Evolutionary conservation across 2,888 invertebrate species (phyloP).

Genomic region (Clusia tigrina): DNA sequence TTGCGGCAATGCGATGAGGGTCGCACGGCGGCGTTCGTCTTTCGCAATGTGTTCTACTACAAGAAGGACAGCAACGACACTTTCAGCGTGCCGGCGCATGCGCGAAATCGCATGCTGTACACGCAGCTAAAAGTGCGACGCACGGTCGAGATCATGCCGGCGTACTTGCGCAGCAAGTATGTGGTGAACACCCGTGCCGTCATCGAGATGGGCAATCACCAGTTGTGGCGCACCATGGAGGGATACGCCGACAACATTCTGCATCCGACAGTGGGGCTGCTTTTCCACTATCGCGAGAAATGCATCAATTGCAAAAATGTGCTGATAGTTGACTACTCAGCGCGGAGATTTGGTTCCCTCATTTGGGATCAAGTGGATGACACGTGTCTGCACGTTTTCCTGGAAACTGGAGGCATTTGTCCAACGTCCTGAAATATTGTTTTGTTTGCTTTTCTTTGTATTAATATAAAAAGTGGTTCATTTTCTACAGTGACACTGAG

Average conservation of each 20-base stretch:
- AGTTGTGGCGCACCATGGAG: slow-evolving; percentile 67
- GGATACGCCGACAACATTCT: slow-evolving; percentile 54
- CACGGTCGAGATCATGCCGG: slow-evolving; percentile 59
- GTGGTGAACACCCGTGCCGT: slow-evolving; percentile 82
- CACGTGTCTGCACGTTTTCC: slow-evolving; percentile 54
- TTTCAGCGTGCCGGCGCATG: slow-evolving; percentile 50
- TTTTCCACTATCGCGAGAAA: slow-evolving; percentile 61
- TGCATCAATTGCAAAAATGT: slow-evolving; percentile 55
- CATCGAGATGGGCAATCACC: slow-evolving; percentile 89
- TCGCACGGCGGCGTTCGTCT: slow-evolving; percentile 62
- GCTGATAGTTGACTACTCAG: slow-evolving; percentile 55
- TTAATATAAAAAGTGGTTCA: too few relatives aligned
- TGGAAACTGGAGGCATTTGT: slow-evolving; percentile 52
- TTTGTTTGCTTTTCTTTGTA: too few relatives aligned
- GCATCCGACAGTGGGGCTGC: slow-evolving; percentile 54
- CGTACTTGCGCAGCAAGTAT: slow-evolving; percentile 87
- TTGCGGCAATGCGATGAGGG: slow-evolving; percentile 55
- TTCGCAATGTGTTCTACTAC: slow-evolving; percentile 66
- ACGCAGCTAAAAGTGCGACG: slow-evolving; percentile 62
- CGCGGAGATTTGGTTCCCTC: slow-evolving; percentile 58
- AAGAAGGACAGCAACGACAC: slow-evolving; percentile 64
- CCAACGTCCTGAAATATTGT: slow-evolving; percentile 43
- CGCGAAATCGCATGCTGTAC: slow-evolving; percentile 57
- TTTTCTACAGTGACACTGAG: too few relatives aligned
- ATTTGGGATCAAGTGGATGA: slow-evolving; percentile 60